These are phyloP conservation scores for Prosopocoilus inquinatus DNA, from an alignment of 2,888 invertebrate species.

Conservation along the genomic window DNA sequence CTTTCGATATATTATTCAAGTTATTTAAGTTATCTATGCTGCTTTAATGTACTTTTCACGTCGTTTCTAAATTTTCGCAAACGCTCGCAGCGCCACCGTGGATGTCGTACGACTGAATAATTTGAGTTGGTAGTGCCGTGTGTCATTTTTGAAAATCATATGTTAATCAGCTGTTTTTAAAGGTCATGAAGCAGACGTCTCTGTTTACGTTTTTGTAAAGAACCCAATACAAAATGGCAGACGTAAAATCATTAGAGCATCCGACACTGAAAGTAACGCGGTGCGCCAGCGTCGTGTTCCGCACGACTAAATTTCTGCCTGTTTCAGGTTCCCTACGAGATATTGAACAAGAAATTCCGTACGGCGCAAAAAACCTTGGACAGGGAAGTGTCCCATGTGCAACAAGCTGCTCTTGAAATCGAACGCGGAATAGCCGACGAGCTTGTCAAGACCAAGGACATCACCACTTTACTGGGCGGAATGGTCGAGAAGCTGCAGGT, in stretches of 20 bases:
- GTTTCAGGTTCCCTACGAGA: slow-evolving; percentile 90
- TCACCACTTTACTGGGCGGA: slow-evolving; percentile 78
- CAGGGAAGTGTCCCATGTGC: slow-evolving; percentile 87
- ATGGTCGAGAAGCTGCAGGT: slow-evolving; percentile 86
- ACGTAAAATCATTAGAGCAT: slow-evolving; percentile 92
- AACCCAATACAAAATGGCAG: slow-evolving; percentile 66
- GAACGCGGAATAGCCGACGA: slow-evolving; percentile 68
- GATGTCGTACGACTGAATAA: neutral
- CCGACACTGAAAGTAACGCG: slow-evolving; percentile 82
- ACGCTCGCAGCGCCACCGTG: too few species aligned
- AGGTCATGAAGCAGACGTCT: slow-evolving; percentile 17
- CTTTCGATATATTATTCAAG: too few species aligned
- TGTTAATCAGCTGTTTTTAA: slow-evolving; percentile 27
- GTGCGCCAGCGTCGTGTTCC: neutral
- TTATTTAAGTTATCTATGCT: too few species aligned
- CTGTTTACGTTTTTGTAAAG: slow-evolving; percentile 11
- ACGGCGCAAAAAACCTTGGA: slow-evolving; percentile 93
- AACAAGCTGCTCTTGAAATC: slow-evolving; percentile 74
- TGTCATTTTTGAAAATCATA: slow-evolving; percentile 4
- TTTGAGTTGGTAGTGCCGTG: neutral
- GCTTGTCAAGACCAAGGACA: slow-evolving; percentile 64
- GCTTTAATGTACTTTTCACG: too few species aligned
- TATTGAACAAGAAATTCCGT: slow-evolving; percentile 95
- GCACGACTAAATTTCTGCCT: neutral
- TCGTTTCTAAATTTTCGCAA: too few species aligned